Evolutionary conservation across 2,113 vertebrate genomes (phyloP).

Genomic region (Pholis gunnellus): DNA sequence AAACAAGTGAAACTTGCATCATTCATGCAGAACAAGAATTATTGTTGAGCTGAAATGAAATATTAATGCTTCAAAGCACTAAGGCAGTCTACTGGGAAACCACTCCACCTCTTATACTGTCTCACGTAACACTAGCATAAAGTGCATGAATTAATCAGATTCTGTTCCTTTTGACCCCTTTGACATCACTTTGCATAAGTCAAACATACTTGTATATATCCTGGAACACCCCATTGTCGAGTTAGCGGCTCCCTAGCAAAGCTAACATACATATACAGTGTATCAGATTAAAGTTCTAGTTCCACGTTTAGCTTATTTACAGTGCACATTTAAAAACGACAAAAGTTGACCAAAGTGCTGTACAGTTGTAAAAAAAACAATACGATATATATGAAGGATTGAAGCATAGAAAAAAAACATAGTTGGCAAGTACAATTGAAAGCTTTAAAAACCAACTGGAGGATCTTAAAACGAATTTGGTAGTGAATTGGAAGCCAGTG

Average conservation of each 20-base stretch:
- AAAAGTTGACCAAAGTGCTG: too few relatives aligned
- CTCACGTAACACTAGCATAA: not conserved
- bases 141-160: not conserved
- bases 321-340: not conserved
- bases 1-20: not conserved
- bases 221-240: not conserved
- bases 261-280: not conserved
- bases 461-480: too few relatives aligned
- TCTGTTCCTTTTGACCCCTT: not conserved
- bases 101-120: not conserved
- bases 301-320: not conserved
- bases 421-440: too few relatives aligned
- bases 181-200: not conserved
- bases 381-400: too few relatives aligned
- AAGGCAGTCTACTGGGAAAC: not conserved
- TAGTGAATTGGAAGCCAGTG: too few relatives aligned
- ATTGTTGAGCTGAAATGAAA: conserved; percentile 8
- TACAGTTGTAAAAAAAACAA: not conserved
- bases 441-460: too few relatives aligned
- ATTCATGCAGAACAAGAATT: not conserved
- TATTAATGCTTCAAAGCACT: not conserved
- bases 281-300: not conserved
- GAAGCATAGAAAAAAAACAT: too few relatives aligned
- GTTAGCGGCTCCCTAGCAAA: not conserved
- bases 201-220: not conserved